phyloP scores from a whole-genome alignment of 2,113 vertebrate genomes.

The Turdus rufiventris region DNA sequence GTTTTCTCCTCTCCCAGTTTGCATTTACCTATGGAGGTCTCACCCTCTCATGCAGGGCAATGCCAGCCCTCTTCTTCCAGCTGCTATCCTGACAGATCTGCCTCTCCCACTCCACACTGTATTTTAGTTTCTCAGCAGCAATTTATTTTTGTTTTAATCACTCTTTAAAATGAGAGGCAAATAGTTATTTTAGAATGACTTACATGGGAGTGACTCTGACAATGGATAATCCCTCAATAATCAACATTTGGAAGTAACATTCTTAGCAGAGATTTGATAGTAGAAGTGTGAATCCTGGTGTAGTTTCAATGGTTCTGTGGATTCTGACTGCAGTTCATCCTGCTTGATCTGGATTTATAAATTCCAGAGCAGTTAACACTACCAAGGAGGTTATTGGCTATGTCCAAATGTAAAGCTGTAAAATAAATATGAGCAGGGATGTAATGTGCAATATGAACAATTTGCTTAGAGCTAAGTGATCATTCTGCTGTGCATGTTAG shows the following conservation, averaged over 20 bases:
- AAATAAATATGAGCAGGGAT: not conserved
- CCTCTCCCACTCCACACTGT: not conserved
- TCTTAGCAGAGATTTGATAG: not conserved
- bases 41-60: rapidly evolving
- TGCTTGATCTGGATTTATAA: slow-evolving; percentile 32
- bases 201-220: not conserved
- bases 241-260: not conserved
- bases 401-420: not conserved
- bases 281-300: not conserved
- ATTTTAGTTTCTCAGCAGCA: not conserved
- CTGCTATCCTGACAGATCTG: not conserved
- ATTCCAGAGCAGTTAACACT: not conserved
- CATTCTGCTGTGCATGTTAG: not conserved
- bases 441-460: not conserved
- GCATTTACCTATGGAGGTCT: not conserved
- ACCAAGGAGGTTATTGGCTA: not conserved
- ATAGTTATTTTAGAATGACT: not conserved
- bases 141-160: not conserved
- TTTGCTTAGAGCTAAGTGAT: not conserved
- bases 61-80: not conserved
- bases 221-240: not conserved
- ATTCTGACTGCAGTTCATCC: not conserved
- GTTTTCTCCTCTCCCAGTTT: not conserved
- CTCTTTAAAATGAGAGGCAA: not conserved
- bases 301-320: slow-evolving; percentile 1